A percentile compares a stretch with the other conserved stretches of the same genome.
Conservation (phyloP, 1,140 invertebrate genomes). For the Sitodiplosis mosellana region DNA sequence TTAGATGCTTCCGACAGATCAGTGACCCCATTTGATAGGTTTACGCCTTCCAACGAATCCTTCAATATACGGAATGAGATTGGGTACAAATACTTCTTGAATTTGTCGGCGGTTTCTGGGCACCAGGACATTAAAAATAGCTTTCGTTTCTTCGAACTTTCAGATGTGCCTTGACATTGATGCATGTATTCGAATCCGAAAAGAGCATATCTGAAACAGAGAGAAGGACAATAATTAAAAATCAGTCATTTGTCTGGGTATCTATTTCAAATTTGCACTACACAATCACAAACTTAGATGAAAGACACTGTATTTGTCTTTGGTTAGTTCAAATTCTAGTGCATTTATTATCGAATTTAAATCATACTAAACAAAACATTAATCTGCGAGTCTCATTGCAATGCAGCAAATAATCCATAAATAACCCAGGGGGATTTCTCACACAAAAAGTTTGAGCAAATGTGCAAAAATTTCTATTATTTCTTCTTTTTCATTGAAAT, state of each 20-base stretch:
- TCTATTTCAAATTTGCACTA: no score
- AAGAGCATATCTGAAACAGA: conserved; percentile 52
- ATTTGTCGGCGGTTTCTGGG: conserved; percentile 87
- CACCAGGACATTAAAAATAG: conserved; percentile 94
- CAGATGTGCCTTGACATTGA: conserved; percentile 83
- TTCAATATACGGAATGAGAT: conserved; percentile 91
- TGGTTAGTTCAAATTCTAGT: no score
- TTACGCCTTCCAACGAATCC: conserved; percentile 85
- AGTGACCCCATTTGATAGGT: conserved; percentile 92
- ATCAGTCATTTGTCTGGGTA: no score
- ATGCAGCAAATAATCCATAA: background rate
- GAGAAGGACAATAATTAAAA: no score
- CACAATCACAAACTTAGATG: no score
- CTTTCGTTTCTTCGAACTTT: conserved; percentile 88
- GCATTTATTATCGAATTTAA: no score
- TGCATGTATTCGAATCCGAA: conserved; percentile 93
- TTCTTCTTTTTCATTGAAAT: no score
- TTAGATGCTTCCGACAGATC: conserved; percentile 79
- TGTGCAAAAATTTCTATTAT: no score
- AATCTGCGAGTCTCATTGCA: background rate
- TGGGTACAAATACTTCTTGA: conserved; percentile 99
- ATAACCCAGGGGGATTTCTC: no score
- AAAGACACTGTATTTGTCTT: no score
- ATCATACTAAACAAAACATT: background rate
- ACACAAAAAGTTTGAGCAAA: no score